These are phyloP conservation scores for Laticauda colubrina DNA, from an alignment of 2,113 vertebrate genomes.

Conservation along the genomic window DNA sequence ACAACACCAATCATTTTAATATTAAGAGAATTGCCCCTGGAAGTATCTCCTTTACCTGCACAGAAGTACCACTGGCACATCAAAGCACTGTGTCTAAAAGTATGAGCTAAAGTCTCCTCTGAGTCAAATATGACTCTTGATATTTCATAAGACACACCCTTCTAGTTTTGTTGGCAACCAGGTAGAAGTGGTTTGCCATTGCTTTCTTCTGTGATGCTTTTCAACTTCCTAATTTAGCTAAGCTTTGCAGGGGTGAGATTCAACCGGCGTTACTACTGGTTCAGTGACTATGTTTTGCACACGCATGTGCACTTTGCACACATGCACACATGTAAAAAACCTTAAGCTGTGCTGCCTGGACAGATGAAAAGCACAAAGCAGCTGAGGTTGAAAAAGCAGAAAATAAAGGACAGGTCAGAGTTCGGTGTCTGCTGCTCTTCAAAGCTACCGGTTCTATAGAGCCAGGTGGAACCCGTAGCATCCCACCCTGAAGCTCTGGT, in stretches of 20 bases:
- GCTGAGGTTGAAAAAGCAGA: too few relatives aligned
- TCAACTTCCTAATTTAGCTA: neutral
- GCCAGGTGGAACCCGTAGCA: too few relatives aligned
- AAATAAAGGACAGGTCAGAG: too few relatives aligned
- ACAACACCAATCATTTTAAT: neutral
- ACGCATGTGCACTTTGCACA: too few relatives aligned
- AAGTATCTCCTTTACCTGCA: neutral
- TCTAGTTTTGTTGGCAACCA: neutral
- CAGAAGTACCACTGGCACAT: neutral
- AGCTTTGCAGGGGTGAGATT: neutral
- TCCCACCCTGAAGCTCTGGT: neutral
- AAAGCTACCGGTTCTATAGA: too few relatives aligned
- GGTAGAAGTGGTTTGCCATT: neutral
- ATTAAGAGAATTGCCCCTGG: neutral
- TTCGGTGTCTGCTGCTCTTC: too few relatives aligned
- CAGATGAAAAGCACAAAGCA: too few relatives aligned
- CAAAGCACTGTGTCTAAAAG: neutral
- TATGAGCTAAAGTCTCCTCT: neutral
- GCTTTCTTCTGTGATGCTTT: neutral
- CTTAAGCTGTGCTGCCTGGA: too few relatives aligned
- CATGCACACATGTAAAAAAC: too few relatives aligned
- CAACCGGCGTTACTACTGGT: too few relatives aligned
- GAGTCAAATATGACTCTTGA: neutral
- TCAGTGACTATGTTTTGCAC: too few relatives aligned
- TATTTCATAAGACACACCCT: neutral